These are phyloP conservation scores for Chloroclystis v-ata DNA, from an alignment of 2,888 invertebrate species.

Conservation along the genomic window DNA sequence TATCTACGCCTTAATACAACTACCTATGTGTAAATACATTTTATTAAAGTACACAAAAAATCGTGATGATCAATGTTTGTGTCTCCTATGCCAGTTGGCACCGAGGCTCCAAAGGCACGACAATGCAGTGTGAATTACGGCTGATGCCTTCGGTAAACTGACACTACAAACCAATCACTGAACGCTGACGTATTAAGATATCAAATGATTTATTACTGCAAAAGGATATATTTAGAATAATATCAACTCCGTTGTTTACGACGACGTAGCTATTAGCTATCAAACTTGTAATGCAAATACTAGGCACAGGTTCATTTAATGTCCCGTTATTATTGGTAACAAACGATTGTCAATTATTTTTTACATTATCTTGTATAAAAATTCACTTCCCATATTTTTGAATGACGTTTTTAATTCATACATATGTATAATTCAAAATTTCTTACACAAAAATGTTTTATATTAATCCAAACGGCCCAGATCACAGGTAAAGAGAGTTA, in stretches of 20 bases:
- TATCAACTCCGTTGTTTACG: slow-evolving; percentile 4
- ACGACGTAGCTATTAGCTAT: slow-evolving; percentile 1
- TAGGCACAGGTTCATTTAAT: no score
- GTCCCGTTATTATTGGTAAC: no score
- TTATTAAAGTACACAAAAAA: slow-evolving; percentile 36
- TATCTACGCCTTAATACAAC: no score
- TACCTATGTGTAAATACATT: no score
- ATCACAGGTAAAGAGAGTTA: neutral
- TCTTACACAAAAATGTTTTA: no score
- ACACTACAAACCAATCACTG: slow-evolving; percentile 54
- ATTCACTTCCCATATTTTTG: no score
- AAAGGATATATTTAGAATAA: slow-evolving; percentile 35
- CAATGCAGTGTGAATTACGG: slow-evolving; percentile 58
- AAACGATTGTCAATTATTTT: no score
- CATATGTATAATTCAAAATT: no score
- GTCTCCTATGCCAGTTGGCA: slow-evolving; percentile 48
- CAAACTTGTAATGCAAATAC: neutral
- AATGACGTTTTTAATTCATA: no score
- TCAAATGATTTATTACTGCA: slow-evolving; percentile 57
- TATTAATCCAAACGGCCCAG: neutral
- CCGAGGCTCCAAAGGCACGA: slow-evolving; percentile 47
- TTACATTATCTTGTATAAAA: no score
- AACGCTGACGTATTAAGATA: slow-evolving; percentile 50
- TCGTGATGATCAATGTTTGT: slow-evolving; percentile 50
- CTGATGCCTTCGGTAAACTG: slow-evolving; percentile 58